A percentile compares a stretch with the other conserved stretches of the same genome.
phyloP scores from a whole-genome alignment of 2,888 invertebrate genomes.

The Timema podura region DNA sequence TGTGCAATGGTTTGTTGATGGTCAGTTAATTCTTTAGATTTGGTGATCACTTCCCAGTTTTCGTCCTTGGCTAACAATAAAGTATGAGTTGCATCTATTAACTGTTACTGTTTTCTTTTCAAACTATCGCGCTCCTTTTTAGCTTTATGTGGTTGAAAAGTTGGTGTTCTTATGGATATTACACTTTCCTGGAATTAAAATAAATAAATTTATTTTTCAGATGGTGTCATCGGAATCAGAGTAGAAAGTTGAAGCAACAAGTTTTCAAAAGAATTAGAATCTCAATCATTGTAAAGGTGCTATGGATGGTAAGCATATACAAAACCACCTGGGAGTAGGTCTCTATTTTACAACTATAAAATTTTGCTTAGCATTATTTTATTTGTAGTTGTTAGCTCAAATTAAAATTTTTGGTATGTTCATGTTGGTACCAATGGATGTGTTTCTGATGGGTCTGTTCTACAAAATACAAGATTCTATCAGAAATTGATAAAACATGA shows the following conservation, averaged over 20 bases:
- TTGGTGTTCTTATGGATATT: no score
- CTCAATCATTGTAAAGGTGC: not conserved
- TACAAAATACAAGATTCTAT: conserved; percentile 9
- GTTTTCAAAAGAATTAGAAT: not conserved
- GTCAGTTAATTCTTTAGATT: conserved; percentile 1
- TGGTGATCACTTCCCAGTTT: conserved; percentile 4
- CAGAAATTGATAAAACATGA: conserved; percentile 2
- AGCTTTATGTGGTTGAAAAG: not conserved
- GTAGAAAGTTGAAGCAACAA: not conserved
- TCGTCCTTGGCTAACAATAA: not conserved
- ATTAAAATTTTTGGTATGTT: not conserved
- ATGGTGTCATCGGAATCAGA: not conserved
- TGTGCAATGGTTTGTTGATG: conserved; percentile 9
- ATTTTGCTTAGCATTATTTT: not conserved
- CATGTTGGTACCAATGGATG: conserved; percentile 13
- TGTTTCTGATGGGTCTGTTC: conserved; percentile 11
- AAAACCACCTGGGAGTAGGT: conserved; percentile 3
- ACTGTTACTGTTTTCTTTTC: not conserved
- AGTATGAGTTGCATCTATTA: not conserved
- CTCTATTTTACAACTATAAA: conserved; percentile 2
- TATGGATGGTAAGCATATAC: conserved; percentile 4
- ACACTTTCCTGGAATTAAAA: not conserved
- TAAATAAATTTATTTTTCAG: not conserved
- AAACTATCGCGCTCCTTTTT: not conserved
- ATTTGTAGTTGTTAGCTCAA: not conserved